A percentile compares a stretch with the other conserved stretches of the same genome.
Evolutionary conservation across 2,888 invertebrate species (phyloP).

Genomic region (Papilio protenor): DNA sequence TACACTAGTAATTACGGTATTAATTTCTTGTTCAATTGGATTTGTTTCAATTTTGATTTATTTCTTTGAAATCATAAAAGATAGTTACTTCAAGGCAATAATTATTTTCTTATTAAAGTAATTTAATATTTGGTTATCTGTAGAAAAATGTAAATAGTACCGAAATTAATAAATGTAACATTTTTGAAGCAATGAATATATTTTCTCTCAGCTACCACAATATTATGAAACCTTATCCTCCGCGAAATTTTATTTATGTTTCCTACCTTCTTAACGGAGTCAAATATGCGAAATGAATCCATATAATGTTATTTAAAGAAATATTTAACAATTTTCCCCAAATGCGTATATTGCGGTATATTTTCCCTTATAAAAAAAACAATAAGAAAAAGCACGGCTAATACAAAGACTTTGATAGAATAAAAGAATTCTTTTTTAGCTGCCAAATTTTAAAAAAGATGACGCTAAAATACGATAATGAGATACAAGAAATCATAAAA

Average conservation of each 20-base stretch:
- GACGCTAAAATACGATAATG: too few relatives aligned
- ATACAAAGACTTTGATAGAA: background rate
- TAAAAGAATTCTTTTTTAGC: background rate
- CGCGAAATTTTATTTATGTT: conserved; percentile 14
- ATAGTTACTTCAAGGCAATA: background rate
- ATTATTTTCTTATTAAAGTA: background rate
- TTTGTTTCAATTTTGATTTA: background rate
- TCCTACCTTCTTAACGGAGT: conserved; percentile 9
- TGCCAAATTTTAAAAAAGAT: too few relatives aligned
- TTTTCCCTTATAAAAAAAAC: background rate
- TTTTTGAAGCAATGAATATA: background rate
- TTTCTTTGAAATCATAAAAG: background rate
- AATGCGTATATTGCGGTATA: background rate
- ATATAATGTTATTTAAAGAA: conserved; percentile 22
- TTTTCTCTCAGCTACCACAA: conserved; percentile 1
- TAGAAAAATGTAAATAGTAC: background rate
- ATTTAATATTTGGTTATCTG: background rate
- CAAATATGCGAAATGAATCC: conserved; percentile 24
- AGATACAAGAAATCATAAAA: too few relatives aligned
- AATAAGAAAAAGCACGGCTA: background rate
- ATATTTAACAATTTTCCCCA: conserved; percentile 26
- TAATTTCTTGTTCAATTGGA: too few relatives aligned
- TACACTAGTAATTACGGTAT: too few relatives aligned
- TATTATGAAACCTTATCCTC: background rate
- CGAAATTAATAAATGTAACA: background rate